Conservation (phyloP, 2,113 vertebrate species). For the Gadus chalcogrammus region DNA sequence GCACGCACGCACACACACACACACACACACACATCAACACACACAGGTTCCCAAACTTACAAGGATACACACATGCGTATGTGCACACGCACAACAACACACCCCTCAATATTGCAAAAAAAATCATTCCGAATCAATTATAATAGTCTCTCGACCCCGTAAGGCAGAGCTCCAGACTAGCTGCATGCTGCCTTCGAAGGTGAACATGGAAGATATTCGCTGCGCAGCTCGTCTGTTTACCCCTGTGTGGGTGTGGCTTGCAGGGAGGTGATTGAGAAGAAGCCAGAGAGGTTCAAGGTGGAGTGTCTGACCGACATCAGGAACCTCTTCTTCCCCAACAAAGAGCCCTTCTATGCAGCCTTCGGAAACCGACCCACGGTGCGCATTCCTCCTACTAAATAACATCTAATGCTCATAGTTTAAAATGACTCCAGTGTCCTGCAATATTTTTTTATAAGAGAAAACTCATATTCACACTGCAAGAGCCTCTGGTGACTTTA, state of each 20-base stretch:
- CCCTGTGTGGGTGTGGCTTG: slow-evolving; percentile 28
- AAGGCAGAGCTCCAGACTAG: no score
- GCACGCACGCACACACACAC: neutral
- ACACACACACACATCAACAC: no score
- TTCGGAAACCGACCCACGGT: slow-evolving; percentile 96
- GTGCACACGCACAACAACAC: neutral
- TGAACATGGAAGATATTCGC: no score
- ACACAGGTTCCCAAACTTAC: neutral
- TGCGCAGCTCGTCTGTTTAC: slow-evolving; percentile 2
- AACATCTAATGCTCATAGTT: no score
- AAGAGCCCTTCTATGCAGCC: slow-evolving; percentile 92
- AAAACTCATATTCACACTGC: no score
- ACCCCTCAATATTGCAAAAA: no score
- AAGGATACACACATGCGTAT: neutral
- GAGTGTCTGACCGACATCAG: slow-evolving; percentile 95
- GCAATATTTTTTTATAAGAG: no score
- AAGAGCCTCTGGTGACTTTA: no score
- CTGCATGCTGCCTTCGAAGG: no score
- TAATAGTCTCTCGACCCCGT: no score
- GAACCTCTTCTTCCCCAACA: slow-evolving; percentile 91
- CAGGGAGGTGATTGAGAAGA: slow-evolving; percentile 98
- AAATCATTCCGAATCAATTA: no score
- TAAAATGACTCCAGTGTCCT: no score
- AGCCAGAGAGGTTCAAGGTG: slow-evolving; percentile 98
- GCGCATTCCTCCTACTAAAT: slow-evolving; percentile 14